Base-by-base conservation (phyloP, 2,113 vertebrate genomes). In the Cettia cetti region DNA sequence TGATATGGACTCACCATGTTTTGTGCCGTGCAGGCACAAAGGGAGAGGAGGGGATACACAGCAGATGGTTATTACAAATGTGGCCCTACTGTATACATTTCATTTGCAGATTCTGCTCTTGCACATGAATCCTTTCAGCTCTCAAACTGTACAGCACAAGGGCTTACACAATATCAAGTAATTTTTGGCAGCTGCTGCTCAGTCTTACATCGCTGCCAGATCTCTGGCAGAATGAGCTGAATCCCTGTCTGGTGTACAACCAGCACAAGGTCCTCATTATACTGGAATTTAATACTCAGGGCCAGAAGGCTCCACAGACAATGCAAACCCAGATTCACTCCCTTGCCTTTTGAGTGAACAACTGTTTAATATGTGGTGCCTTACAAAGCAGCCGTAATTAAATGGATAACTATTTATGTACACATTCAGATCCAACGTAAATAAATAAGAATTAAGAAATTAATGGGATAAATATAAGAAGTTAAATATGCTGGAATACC, bases 261-360 rank as follows among this genome's bases (percentile, higher is more conserved):
- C 93, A 95, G 86, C 95, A 96, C 94, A 97, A 96, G 78, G 87
- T 95, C 91, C 94, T 97, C 91, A 96, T 97, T 97, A 97, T 96
- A 35, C 86, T 79, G 87, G 68, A 92, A 87, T 96, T 96, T 97
- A 95, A 96, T 86, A 71, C 85, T 78, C 82, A 61, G 57, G 93
- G 89, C 82, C 92, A 96, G 91, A 96, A 97, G 66, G 85, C 87
- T 97, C 94, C 88, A 64, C 66, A 90, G 84, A 87, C 89, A 96
- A 83, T 69, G 49, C 96, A 96, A 85, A 97, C 81, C 94, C 83
- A 96, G 87, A 93, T 93, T 89, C 65, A 92, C 72, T 96, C 74
- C 93, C 87, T 92, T 86, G 89, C 33, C 66, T 96, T 96, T 82
- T 70, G 70, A 94, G 59, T 50, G 60, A 97, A 96, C 89, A 96